Conservation (phyloP, 2,888 invertebrate species). For the Himalopsyche tibetana region DNA sequence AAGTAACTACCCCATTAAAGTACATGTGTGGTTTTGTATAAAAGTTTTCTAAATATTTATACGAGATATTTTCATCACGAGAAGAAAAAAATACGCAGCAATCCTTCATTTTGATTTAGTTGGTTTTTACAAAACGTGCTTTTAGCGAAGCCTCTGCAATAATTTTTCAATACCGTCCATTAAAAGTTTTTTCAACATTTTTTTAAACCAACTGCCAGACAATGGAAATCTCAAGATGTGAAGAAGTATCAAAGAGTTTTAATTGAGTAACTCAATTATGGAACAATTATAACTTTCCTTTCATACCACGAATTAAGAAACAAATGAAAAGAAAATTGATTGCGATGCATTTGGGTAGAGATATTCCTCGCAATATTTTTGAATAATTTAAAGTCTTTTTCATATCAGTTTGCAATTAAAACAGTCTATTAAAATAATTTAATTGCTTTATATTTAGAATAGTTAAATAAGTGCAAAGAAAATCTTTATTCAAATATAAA, state of each 20-base stretch:
- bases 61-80: no score
- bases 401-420: no score
- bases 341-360: slow-evolving; percentile 20
- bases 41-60: no score
- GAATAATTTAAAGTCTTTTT: slow-evolving; percentile 17
- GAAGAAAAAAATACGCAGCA: no score
- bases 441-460: no score
- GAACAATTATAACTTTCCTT: slow-evolving; percentile 64
- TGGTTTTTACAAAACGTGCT: slow-evolving; percentile 17
- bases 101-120: slow-evolving; percentile 1
- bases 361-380: slow-evolving; percentile 20
- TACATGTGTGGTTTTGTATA: no score
- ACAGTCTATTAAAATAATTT: no score
- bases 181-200: slow-evolving; percentile 43
- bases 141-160: slow-evolving; percentile 4
- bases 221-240: slow-evolving; percentile 55
- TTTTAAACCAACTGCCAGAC: slow-evolving; percentile 53
- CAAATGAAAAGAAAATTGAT: slow-evolving; percentile 43
- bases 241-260: slow-evolving; percentile 60
- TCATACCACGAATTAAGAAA: slow-evolving; percentile 44
- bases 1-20: no score
- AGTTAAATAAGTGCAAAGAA: no score
- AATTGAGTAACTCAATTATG: slow-evolving; percentile 64
- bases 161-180: slow-evolving; percentile 33
- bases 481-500: no score